Base-by-base conservation (phyloP, 2,797 vertebrate species). In the Manis javanica region DNA sequence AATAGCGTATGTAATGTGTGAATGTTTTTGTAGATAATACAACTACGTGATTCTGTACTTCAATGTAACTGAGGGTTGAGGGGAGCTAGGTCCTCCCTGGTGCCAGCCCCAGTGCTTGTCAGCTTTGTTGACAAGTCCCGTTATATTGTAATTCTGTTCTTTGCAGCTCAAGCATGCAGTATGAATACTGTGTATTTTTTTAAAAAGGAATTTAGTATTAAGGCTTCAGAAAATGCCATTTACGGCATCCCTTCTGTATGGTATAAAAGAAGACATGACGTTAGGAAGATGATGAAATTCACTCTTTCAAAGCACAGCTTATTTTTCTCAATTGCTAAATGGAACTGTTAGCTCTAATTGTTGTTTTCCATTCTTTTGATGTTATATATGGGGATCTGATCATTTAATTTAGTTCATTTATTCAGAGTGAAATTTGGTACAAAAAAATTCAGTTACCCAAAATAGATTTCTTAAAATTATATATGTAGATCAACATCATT, bases 151-250 rank as follows among this genome's bases (percentile, higher is more conserved):
- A 97, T 51, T 97, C 82, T 98, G 7, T 90, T 90, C 97, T 98
- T 98, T 98, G 96, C 97, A 98, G 92, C 95, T 98, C 86, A 90
- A 97, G 91, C 94, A 97, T 96, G 89, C 92, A 94, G 88, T 98
- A 97, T 98, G 72, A 99, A 99, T 99, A 98, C 98, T 98, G 78
- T 98, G 98, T 98, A 98, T 98, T 99, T 98, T 98, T 93, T 96
- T 39, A 75, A 84, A 74, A 91, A 92, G 69, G 15, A 90, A 91
- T 83, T 97, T 96, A 97, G 94, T 96, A 96, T 95, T 66, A 90
- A 96, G 89, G 59, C 91, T 96, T 97, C 95, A 98, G 97, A 98
- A 98, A 97, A 97, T 98, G 98, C 98, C 98, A 97, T 98, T 97
- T 96, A 96, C 77, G 98, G 98, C 98, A 98, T 97, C 59, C 90